Conservation (phyloP, 2,797 vertebrate species). For the Trachops cirrhosus region DNA sequence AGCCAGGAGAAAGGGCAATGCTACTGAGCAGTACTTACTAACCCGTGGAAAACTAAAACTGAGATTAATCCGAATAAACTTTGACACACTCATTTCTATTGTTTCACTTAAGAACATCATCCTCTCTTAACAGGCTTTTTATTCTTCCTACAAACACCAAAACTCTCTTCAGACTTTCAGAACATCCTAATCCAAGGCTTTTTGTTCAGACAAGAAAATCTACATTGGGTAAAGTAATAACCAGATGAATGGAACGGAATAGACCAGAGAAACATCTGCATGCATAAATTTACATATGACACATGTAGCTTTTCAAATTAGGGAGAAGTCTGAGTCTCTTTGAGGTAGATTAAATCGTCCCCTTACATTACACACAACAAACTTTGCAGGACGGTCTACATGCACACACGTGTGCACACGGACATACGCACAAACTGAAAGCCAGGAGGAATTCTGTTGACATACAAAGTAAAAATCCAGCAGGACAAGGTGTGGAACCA, state of each 20-base stretch:
- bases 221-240: background rate
- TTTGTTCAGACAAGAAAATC: slow-evolving; percentile 27
- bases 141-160: background rate
- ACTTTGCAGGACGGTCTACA: background rate
- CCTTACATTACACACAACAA: background rate
- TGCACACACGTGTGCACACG: background rate
- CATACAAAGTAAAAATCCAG: background rate
- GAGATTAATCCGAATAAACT: background rate
- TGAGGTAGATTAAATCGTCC: background rate
- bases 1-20: background rate
- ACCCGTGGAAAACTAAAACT: background rate
- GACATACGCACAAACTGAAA: background rate
- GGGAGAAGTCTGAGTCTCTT: background rate
- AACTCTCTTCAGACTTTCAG: background rate
- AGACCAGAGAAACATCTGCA: background rate
- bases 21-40: background rate
- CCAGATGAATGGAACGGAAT: background rate
- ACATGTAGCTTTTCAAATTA: background rate
- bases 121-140: background rate
- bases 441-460: background rate
- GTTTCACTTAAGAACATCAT: slow-evolving; percentile 23
- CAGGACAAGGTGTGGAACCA: background rate
- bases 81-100: background rate
- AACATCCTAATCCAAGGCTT: background rate
- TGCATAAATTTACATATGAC: background rate